Conservation (phyloP, 2,797 vertebrate species). For the Aviceda cuculoides region DNA sequence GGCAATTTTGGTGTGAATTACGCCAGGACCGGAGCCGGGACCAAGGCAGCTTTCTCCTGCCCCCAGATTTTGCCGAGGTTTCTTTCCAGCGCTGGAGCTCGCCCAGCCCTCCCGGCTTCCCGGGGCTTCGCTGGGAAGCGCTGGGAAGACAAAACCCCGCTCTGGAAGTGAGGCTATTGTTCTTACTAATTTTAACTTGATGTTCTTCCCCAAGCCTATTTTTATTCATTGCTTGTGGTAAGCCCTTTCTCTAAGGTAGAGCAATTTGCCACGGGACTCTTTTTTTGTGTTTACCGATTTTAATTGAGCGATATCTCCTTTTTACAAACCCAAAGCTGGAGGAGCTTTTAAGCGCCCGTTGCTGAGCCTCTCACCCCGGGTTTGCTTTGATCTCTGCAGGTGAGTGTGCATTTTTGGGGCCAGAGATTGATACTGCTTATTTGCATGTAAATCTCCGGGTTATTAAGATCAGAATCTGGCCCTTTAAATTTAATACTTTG, state of each 20-base stretch:
- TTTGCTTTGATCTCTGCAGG: conserved; percentile 43
- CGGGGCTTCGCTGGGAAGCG: conserved; percentile 36
- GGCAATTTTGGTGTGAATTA: not conserved
- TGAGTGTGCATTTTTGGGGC: not conserved
- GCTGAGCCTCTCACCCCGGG: not conserved
- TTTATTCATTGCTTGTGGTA: conserved; percentile 64
- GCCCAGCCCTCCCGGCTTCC: conserved; percentile 52
- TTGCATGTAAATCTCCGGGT: conserved; percentile 38
- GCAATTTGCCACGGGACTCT: conserved; percentile 24
- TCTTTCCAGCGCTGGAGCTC: conserved; percentile 9
- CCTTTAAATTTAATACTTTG: conserved; percentile 56
- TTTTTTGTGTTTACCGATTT: not conserved
- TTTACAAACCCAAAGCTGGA: conserved; percentile 1
- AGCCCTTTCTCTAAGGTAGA: conserved; percentile 58
- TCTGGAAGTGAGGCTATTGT: conserved; percentile 54
- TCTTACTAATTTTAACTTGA: conserved; percentile 63
- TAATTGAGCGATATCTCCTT: conserved; percentile 11
- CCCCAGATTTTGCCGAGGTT: not conserved
- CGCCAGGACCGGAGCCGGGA: fast-evolving
- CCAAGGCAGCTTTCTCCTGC: not conserved
- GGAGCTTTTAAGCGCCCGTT: not conserved
- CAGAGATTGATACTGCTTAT: conserved; percentile 29
- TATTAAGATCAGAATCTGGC: conserved; percentile 60
- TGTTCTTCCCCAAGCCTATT: conserved; percentile 55
- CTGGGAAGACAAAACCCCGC: conserved; percentile 46